Conservation (phyloP, 2,888 invertebrate genomes). For the Boloria selene region DNA sequence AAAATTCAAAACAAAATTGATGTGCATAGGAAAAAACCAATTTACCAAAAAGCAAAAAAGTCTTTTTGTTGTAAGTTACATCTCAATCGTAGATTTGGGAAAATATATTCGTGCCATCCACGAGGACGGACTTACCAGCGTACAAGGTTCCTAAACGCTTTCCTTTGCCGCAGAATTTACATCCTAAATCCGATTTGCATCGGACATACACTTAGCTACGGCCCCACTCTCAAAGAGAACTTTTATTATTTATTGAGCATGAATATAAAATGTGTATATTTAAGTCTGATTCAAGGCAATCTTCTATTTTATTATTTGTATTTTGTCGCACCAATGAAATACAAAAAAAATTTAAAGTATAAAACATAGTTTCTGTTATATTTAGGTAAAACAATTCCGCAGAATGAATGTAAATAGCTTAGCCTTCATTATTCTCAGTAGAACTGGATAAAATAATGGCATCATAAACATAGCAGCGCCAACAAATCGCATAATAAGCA, state of each 20-base stretch:
- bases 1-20: no score
- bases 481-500: conserved; percentile 26
- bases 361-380: background rate
- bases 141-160: conserved; percentile 16
- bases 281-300: background rate
- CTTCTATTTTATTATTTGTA: background rate
- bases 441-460: conserved; percentile 20
- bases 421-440: conserved; percentile 12
- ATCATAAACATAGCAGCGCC: conserved; percentile 15
- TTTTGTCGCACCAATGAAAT: no score
- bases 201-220: conserved; percentile 14
- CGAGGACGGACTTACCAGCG: background rate
- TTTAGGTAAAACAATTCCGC: background rate
- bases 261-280: conserved; percentile 10
- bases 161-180: conserved; percentile 24
- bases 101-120: conserved; percentile 6
- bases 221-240: conserved; percentile 10
- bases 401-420: conserved; percentile 8
- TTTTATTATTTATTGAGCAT: conserved; percentile 17
- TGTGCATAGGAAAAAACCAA: no score
- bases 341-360: background rate
- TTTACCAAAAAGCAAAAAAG: no score
- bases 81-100: background rate
- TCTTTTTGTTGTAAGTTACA: background rate
- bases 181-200: conserved; percentile 21